Evolutionary conservation across 2,888 invertebrate species (phyloP), one percentile per base, ranked within the genome.

Genomic region (Pollenia angustigena): DNA sequence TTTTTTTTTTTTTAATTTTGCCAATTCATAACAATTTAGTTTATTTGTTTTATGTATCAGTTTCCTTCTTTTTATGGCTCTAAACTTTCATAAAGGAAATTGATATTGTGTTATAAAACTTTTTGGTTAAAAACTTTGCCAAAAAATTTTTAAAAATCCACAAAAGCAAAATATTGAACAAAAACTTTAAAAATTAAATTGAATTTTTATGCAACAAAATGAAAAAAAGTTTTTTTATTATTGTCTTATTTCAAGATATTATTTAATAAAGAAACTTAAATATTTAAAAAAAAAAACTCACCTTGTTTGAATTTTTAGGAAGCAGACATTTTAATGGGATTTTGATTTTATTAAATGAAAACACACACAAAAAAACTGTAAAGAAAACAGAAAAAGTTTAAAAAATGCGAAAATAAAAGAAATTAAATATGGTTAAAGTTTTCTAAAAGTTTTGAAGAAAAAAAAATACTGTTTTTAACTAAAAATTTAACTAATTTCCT

Each of bases 31-130:
- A 62, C 52, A 80, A 54, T 46, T 62, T 62, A 2, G n/a, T 64
- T 72, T 62, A 50, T 66, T 58, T 58, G 12, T 48, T 66, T 66
- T 58, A 66, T 68, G 40, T 71, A 71, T 71, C 62, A 60, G 16
- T 74, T 71, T 71, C 50, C 54, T 56, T 54, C 50, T 58, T 71
- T 42, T 58, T 46, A 72, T 50, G 54, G 56, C 56, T 66, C 11
- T 68, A 54, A 78, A 48, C 68, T 81, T 42, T 8, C 12, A 40
- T 48, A 80, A 80, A 62, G 68, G 81, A 85, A 85, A 85, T 85
- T 85, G 81, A 85, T 81, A 85, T 78, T 85, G 81, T 72, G 58
- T 58, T 76, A 66, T 71, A 44, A 72, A 81, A 76, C 62, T 81
- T 81, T 68, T 74, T 40, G 48, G 32, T 62, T 32, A 60, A 76